phyloP scores from a whole-genome alignment of 1,140 invertebrate genomes.

The Bradynema listronoti region DNA sequence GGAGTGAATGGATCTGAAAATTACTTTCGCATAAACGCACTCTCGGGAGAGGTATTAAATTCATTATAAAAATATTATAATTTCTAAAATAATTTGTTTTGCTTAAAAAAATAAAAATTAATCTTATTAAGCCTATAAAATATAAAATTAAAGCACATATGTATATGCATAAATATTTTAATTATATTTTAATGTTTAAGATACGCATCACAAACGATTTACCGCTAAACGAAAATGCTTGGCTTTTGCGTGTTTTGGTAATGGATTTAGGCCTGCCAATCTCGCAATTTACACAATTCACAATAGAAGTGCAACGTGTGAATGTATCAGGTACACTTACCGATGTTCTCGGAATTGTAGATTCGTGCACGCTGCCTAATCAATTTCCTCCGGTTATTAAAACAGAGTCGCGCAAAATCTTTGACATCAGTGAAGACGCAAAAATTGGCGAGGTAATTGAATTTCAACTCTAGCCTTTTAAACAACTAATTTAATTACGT shows the following conservation, averaged over 20 bases:
- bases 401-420: no score
- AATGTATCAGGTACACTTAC: no score
- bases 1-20: slow-evolving; percentile 29
- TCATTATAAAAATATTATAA: slow-evolving; percentile 5
- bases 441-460: not conserved
- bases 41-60: slow-evolving; percentile 23
- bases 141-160: not conserved
- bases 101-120: not conserved
- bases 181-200: slow-evolving; percentile 20
- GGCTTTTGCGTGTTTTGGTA: slow-evolving; percentile 21
- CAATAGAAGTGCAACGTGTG: no score
- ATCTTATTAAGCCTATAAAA: not conserved
- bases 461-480: slow-evolving; percentile 13
- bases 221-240: slow-evolving; percentile 1
- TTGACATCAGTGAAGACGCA: no score
- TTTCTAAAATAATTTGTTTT: not conserved
- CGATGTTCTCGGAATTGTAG: no score
- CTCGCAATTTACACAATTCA: slow-evolving; percentile 26
- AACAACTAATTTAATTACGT: no score
- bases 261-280: slow-evolving; percentile 30
- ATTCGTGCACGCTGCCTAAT: no score
- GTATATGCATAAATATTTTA: slow-evolving; percentile 3
- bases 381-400: no score
- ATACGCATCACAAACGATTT: slow-evolving; percentile 16
- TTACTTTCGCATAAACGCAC: slow-evolving; percentile 24